phyloP scores from a whole-genome alignment of 2,113 vertebrate species.

The Phalacrocorax carbo region DNA sequence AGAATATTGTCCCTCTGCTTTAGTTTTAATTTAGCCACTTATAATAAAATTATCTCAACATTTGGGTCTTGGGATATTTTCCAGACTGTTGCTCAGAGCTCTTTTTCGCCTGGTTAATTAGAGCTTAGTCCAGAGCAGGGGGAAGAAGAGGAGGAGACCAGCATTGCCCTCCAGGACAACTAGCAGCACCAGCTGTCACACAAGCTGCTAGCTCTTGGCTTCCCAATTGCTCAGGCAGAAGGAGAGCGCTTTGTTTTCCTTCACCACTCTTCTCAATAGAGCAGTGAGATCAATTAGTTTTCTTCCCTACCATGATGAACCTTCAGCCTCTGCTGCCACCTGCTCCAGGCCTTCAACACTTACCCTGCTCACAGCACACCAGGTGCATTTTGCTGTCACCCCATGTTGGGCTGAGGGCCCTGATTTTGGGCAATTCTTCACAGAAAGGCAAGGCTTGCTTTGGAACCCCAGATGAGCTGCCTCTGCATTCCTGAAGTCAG shows the following conservation, averaged over 20 bases:
- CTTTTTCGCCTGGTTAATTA: conserved; percentile 25
- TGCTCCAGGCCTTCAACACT: background rate
- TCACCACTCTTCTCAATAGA: background rate
- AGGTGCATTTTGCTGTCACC: background rate
- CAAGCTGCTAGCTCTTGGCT: conserved; percentile 51
- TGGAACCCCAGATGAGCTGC: background rate
- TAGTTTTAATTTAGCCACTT: conserved; percentile 37
- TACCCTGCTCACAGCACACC: background rate
- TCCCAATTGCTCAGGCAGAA: background rate
- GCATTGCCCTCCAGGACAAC: conserved; percentile 33
- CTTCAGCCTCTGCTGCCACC: background rate
- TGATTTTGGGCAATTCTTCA: background rate
- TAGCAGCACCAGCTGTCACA: conserved; percentile 47
- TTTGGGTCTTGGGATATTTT: conserved; percentile 27
- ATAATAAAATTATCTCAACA: conserved; percentile 5
- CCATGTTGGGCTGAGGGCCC: background rate
- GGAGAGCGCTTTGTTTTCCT: background rate
- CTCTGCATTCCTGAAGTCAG: background rate
- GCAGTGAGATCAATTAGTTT: background rate
- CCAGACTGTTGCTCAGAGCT: background rate
- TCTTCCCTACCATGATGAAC: background rate
- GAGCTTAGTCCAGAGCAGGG: background rate
- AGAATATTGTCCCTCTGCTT: background rate
- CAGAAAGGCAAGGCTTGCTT: background rate
- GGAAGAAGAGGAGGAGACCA: background rate